Conservation (phyloP, 2,888 invertebrate species). For the Cephus spinipes region DNA sequence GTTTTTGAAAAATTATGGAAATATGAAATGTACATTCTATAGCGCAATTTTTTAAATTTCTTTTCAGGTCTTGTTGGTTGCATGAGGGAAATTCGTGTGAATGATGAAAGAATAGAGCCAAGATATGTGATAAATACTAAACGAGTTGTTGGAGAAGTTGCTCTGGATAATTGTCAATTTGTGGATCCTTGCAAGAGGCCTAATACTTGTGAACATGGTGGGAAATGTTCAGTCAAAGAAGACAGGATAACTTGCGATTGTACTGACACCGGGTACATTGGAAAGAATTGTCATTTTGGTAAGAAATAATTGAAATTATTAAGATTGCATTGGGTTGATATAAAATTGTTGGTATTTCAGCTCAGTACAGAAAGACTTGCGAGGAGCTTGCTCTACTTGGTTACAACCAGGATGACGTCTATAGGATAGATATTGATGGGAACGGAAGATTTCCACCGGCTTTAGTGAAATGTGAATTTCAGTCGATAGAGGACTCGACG, state of each 20-base stretch:
- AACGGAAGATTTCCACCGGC: slow-evolving; percentile 93
- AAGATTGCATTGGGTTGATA: neutral
- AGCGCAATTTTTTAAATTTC: neutral
- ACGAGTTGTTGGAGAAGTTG: slow-evolving; percentile 88
- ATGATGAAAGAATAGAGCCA: slow-evolving; percentile 84
- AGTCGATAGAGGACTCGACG: slow-evolving; percentile 84
- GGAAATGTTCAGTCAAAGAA: slow-evolving; percentile 89
- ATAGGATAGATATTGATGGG: slow-evolving; percentile 93
- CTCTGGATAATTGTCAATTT: slow-evolving; percentile 89
- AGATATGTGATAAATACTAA: slow-evolving; percentile 84
- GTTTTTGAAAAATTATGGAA: slow-evolving; percentile 18
- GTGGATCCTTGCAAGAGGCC: slow-evolving; percentile 90
- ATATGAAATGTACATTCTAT: neutral
- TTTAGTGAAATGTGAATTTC: slow-evolving; percentile 92
- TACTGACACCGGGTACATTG: slow-evolving; percentile 89
- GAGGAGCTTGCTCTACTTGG: slow-evolving; percentile 91
- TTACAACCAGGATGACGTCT: slow-evolving; percentile 90
- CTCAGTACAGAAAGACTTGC: slow-evolving; percentile 90
- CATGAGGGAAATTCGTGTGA: slow-evolving; percentile 89
- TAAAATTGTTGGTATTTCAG: slow-evolving; percentile 63
- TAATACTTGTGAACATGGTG: slow-evolving; percentile 93
- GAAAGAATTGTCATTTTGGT: slow-evolving; percentile 93
- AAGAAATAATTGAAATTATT: slow-evolving; percentile 41
- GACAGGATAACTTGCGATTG: slow-evolving; percentile 91
- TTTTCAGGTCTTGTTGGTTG: slow-evolving; percentile 85